Evolutionary conservation across 2,888 invertebrate species (phyloP).

Genomic region (Phyllotreta striolata): DNA sequence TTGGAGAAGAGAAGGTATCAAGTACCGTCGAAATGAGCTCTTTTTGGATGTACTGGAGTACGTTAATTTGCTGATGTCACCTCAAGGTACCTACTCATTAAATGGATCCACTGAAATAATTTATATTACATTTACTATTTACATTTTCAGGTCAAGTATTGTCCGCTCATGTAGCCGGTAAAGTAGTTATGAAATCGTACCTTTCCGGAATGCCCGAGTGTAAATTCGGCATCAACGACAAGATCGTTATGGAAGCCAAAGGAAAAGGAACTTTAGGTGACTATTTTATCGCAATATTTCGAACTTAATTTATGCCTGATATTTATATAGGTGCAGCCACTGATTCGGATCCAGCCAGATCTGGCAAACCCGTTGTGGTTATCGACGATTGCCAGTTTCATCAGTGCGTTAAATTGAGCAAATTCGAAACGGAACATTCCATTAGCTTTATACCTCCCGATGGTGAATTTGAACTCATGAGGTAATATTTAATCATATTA

Average conservation of each 20-base stretch:
- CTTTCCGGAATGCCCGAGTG: constrained; percentile 99
- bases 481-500: no score
- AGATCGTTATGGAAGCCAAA: constrained; percentile 97
- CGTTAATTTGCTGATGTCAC: constrained; percentile 99
- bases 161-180: constrained; percentile 98
- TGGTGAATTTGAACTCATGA: constrained; percentile 99
- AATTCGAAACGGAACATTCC: constrained; percentile 99
- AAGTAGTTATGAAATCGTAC: constrained; percentile 99
- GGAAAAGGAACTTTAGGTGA: constrained; percentile 70
- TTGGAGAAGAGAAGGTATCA: constrained; percentile 99
- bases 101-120: no score
- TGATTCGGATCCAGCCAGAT: constrained; percentile 79
- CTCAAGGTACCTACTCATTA: constrained; percentile 76
- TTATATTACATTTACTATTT: background rate
- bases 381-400: constrained; percentile 99
- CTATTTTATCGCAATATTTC: background rate
- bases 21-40: constrained; percentile 97
- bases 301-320: background rate
- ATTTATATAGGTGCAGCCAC: constrained; percentile 67
- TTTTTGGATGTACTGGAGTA: constrained; percentile 99
- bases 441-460: constrained; percentile 99
- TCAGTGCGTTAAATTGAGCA: constrained; percentile 98
- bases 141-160: constrained; percentile 84
- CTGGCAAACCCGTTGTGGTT: constrained; percentile 98
- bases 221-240: constrained; percentile 99